Conservation (phyloP, 2,888 invertebrate species). For the Drosophila hamatofila region DNA sequence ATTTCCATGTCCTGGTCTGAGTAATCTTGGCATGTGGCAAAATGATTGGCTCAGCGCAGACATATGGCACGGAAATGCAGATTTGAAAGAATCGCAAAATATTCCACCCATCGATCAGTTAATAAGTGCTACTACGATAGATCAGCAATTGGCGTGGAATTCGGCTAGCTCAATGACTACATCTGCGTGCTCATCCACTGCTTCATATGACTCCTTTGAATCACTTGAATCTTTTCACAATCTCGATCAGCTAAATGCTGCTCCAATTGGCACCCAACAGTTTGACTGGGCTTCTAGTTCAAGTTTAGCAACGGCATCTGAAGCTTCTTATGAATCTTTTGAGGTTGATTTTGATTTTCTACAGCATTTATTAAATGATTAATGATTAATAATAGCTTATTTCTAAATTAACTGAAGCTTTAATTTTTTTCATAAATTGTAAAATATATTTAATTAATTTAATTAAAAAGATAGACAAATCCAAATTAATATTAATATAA, state of each 20-base stretch:
- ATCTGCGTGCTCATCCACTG: slow-evolving; percentile 26
- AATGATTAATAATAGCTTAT: background rate
- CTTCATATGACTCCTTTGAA: slow-evolving; percentile 45
- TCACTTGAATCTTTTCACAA: background rate
- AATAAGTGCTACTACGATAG: background rate
- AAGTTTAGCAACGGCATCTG: slow-evolving; percentile 14
- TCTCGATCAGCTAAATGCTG: slow-evolving; percentile 3
- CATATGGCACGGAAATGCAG: background rate
- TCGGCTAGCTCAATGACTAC: slow-evolving; percentile 30
- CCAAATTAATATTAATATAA: background rate
- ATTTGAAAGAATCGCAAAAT: background rate
- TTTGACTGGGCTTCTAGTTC: slow-evolving; percentile 33
- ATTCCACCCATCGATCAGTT: slow-evolving; percentile 15
- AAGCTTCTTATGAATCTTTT: slow-evolving; percentile 26
- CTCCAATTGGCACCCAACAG: slow-evolving; percentile 2
- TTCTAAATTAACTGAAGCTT: background rate
- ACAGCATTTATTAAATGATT: slow-evolving; percentile 52
- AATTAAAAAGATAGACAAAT: no score
- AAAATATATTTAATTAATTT: background rate
- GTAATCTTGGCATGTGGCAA: background rate
- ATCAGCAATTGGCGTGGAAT: slow-evolving; percentile 43
- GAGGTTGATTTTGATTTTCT: slow-evolving; percentile 59
- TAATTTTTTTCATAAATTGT: background rate
- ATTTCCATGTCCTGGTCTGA: background rate
- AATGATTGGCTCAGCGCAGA: slow-evolving; percentile 9